These are phyloP conservation scores for Ochropleura plecta DNA, from an alignment of 2,888 invertebrate species.

Conservation along the genomic window DNA sequence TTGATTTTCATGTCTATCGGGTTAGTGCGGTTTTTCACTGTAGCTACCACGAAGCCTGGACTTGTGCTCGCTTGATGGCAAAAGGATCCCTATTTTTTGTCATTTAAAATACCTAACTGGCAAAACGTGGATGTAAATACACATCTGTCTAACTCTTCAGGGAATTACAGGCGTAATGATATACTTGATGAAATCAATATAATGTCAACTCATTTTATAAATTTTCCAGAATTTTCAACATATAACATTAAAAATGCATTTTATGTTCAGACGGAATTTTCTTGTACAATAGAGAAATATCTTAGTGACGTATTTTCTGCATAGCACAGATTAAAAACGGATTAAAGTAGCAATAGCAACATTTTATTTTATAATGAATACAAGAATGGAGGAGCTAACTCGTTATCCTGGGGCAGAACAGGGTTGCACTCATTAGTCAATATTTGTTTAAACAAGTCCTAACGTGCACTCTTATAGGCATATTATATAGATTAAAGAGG, in stretches of 20 bases:
- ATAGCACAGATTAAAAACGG: constrained; percentile 12
- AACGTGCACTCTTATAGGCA: not conserved
- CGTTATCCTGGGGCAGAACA: not conserved
- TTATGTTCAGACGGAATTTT: constrained; percentile 8
- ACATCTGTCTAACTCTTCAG: not conserved
- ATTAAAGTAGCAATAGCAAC: constrained; percentile 4
- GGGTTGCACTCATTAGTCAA: constrained; percentile 31
- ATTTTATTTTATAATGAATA: constrained; percentile 22
- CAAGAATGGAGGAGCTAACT: constrained; percentile 2
- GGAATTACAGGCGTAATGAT: not conserved
- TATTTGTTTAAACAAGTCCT: constrained; percentile 9
- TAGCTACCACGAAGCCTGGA: not conserved
- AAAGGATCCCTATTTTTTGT: not conserved
- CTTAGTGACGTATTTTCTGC: not conserved
- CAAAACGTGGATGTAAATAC: not conserved
- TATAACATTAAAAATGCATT: constrained; percentile 1
- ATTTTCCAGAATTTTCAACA: constrained; percentile 12
- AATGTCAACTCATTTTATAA: constrained; percentile 10
- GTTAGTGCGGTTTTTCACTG: not conserved
- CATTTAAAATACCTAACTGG: not conserved
- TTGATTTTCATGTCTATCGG: not conserved
- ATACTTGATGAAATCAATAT: not conserved
- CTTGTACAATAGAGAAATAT: constrained; percentile 1
- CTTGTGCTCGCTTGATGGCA: not conserved
- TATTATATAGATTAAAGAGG: not conserved